These are phyloP conservation scores for Callitettix versicolor DNA, from an alignment of 1,140 invertebrate genomes.

Conservation along the genomic window DNA sequence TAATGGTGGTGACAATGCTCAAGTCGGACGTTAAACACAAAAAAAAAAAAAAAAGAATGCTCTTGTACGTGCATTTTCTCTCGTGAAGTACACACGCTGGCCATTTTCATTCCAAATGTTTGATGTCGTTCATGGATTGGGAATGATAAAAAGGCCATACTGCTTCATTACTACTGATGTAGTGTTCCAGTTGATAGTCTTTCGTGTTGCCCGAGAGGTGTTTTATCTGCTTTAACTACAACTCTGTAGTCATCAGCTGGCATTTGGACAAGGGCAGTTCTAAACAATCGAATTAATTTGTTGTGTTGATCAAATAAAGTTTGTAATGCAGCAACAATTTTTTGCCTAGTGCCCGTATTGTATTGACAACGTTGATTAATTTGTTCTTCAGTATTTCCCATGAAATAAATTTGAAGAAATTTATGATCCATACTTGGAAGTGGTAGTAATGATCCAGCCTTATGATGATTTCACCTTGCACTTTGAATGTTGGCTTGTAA, in stretches of 20 bases:
- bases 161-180: conserved; percentile 35
- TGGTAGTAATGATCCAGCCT: conserved; percentile 28
- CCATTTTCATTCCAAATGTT: conserved; percentile 25
- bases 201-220: conserved; percentile 32
- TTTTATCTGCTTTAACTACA: conserved; percentile 32
- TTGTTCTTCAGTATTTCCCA: conserved; percentile 30
- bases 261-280: conserved; percentile 31
- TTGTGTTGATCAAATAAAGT: conserved; percentile 32
- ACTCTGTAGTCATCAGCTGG: conserved; percentile 32
- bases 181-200: conserved; percentile 30
- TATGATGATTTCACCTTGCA: conserved; percentile 28
- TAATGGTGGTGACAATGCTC: conserved; percentile 9
- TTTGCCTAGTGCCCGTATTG: conserved; percentile 26
- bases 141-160: conserved; percentile 31
- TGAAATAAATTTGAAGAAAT: conserved; percentile 33
- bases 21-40: too few relatives aligned
- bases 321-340: conserved; percentile 30
- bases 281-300: conserved; percentile 32
- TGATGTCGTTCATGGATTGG: conserved; percentile 30
- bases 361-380: conserved; percentile 31
- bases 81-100: conserved; percentile 25
- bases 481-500: conserved; percentile 14
- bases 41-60: too few relatives aligned
- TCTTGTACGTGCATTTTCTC: conserved; percentile 15
- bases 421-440: conserved; percentile 17